A percentile compares a stretch with the other conserved stretches of the same genome.
Conservation (phyloP, 1,140 invertebrate species). For the Drosophila virilis region DNA sequence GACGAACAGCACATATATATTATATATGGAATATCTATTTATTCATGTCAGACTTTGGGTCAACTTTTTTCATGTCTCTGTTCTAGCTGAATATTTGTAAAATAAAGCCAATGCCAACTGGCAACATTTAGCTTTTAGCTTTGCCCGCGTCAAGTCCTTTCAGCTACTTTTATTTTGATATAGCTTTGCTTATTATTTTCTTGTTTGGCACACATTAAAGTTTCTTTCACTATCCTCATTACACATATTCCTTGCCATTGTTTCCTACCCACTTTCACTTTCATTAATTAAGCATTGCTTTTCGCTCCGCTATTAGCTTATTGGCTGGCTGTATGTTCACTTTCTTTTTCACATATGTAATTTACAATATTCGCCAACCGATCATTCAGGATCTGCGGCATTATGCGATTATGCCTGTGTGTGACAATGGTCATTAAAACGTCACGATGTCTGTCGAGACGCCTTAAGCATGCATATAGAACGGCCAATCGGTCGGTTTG, state of each 20-base stretch:
- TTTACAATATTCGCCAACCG: not conserved
- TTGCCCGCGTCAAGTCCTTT: no score
- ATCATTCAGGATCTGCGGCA: not conserved
- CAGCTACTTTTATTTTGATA: not conserved
- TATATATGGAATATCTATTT: no score
- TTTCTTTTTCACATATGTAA: conserved; percentile 15
- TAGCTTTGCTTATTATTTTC: not conserved
- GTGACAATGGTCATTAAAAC: conserved; percentile 4
- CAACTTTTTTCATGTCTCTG: no score
- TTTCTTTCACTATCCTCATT: not conserved
- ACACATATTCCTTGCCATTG: conserved; percentile 16
- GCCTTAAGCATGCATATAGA: not conserved
- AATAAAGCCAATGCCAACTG: no score
- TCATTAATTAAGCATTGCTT: conserved; percentile 18
- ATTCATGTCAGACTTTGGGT: not conserved
- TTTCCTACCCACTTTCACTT: conserved; percentile 34
- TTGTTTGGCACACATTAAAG: not conserved
- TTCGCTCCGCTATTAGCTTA: conserved; percentile 5
- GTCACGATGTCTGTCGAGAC: not conserved
- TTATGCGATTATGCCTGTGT: conserved; percentile 1
- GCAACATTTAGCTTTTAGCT: no score
- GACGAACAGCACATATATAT: no score
- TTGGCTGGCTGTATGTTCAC: not conserved
- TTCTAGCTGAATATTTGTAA: no score
- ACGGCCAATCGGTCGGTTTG: not conserved